phyloP scores from a whole-genome alignment of 1,140 invertebrate genomes.

The Eurosta solidaginis region DNA sequence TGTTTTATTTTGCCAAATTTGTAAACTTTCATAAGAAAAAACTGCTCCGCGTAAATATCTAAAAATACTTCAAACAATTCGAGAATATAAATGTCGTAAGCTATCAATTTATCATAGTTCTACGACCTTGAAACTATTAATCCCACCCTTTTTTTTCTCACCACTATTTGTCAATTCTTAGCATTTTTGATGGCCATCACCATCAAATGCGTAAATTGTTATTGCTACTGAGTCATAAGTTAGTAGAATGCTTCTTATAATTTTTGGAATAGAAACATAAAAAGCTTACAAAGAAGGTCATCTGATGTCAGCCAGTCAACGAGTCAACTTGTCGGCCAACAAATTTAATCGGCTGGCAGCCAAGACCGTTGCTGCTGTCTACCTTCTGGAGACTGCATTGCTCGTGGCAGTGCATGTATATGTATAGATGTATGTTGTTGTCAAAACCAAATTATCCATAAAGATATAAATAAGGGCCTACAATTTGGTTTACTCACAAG shows the following conservation, averaged over 20 bases:
- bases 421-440: not conserved
- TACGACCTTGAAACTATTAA: not conserved
- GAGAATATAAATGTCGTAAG: not conserved
- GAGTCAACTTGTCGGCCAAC: not conserved
- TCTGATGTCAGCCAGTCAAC: not conserved
- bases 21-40: too few species aligned
- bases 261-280: not conserved
- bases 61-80: not conserved
- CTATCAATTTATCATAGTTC: not conserved
- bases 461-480: too few species aligned
- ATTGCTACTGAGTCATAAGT: constrained; percentile 10
- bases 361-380: not conserved
- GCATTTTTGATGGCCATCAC: not conserved
- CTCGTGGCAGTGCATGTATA: not conserved
- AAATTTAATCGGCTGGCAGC: too few species aligned
- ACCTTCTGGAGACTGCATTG: not conserved
- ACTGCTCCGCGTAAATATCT: too few species aligned
- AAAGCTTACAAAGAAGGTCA: not conserved
- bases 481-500: too few species aligned
- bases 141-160: not conserved
- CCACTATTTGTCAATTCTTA: not conserved
- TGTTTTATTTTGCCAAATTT: too few species aligned
- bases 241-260: not conserved
- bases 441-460: too few species aligned
- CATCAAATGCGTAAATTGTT: not conserved